A percentile compares a stretch with the other conserved stretches of the same genome.
These are phyloP conservation scores for Taenioides sp. DNA, from an alignment of 2,797 vertebrate genomes.

Conservation along the genomic window DNA sequence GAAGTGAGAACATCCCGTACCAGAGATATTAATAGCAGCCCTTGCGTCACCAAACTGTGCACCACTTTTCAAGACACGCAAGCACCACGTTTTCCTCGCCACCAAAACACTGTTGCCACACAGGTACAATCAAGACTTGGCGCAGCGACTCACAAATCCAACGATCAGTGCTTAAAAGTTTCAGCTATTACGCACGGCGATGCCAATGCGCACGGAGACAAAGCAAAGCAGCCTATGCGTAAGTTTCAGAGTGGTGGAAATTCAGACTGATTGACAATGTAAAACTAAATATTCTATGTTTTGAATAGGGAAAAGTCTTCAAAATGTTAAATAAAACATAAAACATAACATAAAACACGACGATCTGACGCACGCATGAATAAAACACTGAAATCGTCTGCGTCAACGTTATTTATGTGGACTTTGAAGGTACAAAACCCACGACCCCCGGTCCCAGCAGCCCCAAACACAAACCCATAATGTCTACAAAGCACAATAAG, in stretches of 20 bases:
- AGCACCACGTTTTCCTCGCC: constrained; percentile 52
- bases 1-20: constrained; percentile 81
- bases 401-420: constrained; percentile 23
- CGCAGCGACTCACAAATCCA: no score
- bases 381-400: background rate
- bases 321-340: no score
- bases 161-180: no score
- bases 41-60: constrained; percentile 80
- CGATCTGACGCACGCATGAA: no score
- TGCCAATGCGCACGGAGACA: no score
- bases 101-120: constrained; percentile 52
- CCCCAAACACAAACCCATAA: constrained; percentile 48
- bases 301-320: no score
- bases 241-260: no score
- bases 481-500: constrained; percentile 59
- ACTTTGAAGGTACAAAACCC: background rate
- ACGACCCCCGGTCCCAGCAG: background rate
- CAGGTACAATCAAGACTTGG: background rate
- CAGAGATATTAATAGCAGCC: constrained; percentile 82
- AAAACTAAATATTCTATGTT: no score
- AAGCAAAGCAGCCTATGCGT: no score
- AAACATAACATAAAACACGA: no score
- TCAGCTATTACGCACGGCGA: no score
- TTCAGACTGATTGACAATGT: no score
- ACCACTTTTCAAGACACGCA: constrained; percentile 75